Percentiles rank a stretch among this genome's conserved stretches.
These are phyloP conservation scores for Astyanax mexicanus DNA, from an alignment of 2,797 vertebrate species.

Conservation along the genomic window DNA sequence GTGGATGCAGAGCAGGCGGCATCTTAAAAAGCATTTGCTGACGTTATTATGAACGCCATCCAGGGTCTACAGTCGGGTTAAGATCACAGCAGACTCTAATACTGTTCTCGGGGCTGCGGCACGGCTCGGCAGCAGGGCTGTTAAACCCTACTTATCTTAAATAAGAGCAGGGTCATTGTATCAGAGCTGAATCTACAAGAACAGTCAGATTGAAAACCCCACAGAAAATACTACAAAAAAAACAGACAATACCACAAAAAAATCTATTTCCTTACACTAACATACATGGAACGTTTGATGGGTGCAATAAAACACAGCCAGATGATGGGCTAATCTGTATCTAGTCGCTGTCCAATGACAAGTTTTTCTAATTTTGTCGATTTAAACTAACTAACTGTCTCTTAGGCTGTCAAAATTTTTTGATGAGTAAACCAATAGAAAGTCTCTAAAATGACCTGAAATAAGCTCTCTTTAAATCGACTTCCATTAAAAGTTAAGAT, in stretches of 20 bases:
- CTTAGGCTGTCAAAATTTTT: too few species aligned
- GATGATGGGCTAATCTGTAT: too few species aligned
- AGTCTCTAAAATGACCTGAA: too few species aligned
- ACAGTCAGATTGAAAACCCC: background rate
- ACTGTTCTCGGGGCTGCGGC: background rate
- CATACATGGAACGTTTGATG: too few species aligned
- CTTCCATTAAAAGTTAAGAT: too few species aligned
- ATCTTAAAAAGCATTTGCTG: conserved; percentile 39
- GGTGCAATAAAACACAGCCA: too few species aligned
- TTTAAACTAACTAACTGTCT: too few species aligned
- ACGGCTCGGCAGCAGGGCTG: background rate
- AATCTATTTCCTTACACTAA: background rate
- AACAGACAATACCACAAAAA: background rate
- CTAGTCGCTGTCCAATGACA: too few species aligned
- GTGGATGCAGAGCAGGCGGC: conserved; percentile 28
- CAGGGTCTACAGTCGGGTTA: background rate
- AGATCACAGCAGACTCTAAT: conserved; percentile 17
- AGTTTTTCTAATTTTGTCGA: too few species aligned
- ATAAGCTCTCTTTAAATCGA: too few species aligned
- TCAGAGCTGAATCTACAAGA: background rate
- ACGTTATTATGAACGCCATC: conserved; percentile 17
- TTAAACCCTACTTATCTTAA: conserved; percentile 5
- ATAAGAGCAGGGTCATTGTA: conserved; percentile 13
- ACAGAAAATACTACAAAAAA: background rate
- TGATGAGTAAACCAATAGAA: too few species aligned